Percentiles rank a stretch among this genome's conserved stretches.
phyloP scores from a whole-genome alignment of 2,113 vertebrate species.

The Sarotherodon lohbergeri region DNA sequence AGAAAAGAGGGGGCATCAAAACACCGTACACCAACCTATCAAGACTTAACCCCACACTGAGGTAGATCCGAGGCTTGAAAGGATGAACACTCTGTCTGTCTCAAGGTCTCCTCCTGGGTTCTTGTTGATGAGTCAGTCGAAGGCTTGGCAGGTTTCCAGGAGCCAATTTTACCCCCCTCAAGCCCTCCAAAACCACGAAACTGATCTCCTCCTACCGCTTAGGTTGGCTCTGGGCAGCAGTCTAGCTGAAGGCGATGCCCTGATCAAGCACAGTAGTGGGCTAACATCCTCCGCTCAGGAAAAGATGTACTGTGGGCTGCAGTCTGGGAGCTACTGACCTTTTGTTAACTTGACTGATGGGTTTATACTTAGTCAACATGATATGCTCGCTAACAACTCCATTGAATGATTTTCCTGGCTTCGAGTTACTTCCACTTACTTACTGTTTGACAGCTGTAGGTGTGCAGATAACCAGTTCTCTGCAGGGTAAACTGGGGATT shows the following conservation, averaged over 20 bases:
- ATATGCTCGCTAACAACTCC: constrained; percentile 17
- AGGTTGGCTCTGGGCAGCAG: constrained; percentile 31
- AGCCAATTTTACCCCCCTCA: constrained; percentile 70
- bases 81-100: constrained; percentile 66
- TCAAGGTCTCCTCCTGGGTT: constrained; percentile 73
- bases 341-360: constrained; percentile 42
- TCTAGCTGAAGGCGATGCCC: constrained; percentile 61
- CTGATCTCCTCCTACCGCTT: constrained; percentile 64
- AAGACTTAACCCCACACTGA: constrained; percentile 79
- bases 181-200: constrained; percentile 45
- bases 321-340: constrained; percentile 23
- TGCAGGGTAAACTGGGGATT: neutral
- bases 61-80: constrained; percentile 73
- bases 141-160: constrained; percentile 76
- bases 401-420: neutral
- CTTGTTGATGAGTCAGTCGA: constrained; percentile 75
- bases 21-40: constrained; percentile 59
- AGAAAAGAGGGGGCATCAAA: constrained; percentile 14
- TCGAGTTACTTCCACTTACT: neutral
- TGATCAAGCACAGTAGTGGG: constrained; percentile 42
- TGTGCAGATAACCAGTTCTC: constrained; percentile 8
- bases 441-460: neutral
- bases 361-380: constrained; percentile 16
- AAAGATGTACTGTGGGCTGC: constrained; percentile 2
- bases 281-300: constrained; percentile 18